Percentiles rank a stretch among this genome's conserved stretches.
Conservation (phyloP, 2,888 invertebrate species). For the Lagria hirta region DNA sequence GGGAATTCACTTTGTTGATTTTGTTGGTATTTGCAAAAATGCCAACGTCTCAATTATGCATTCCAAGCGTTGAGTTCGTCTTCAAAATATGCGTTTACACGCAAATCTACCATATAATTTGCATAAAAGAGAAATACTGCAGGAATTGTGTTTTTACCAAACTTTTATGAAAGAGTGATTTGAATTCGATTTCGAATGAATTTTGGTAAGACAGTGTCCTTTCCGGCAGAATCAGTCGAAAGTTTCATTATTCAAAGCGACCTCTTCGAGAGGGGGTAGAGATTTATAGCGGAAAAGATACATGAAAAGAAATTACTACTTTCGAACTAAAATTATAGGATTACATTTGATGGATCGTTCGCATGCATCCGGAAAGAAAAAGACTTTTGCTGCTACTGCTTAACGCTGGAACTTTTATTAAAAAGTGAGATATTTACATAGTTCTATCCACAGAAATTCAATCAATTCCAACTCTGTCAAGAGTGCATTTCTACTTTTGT, state of each 20-base stretch:
- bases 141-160: conserved; percentile 2
- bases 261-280: conserved; percentile 11
- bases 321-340: conserved; percentile 32
- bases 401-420: conserved; percentile 1
- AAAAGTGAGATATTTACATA: neutral
- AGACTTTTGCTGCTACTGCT: too few species aligned
- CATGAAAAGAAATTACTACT: conserved; percentile 34
- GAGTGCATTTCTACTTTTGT: too few species aligned
- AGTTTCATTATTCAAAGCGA: conserved; percentile 25
- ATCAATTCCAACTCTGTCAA: neutral
- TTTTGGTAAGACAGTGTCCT: conserved; percentile 19
- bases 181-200: conserved; percentile 22
- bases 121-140: conserved; percentile 21
- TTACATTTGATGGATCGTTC: conserved; percentile 32
- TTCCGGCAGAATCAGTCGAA: conserved; percentile 18
- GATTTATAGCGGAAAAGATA: conserved; percentile 33
- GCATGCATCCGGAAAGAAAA: conserved; percentile 27
- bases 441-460: neutral
- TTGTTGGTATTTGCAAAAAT: conserved; percentile 35
- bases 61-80: conserved; percentile 30
- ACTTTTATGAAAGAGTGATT: conserved; percentile 16
- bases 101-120: conserved; percentile 32
- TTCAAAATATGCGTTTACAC: conserved; percentile 33
- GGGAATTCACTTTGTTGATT: conserved; percentile 36
- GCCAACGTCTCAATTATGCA: conserved; percentile 38